A percentile compares a stretch with the other conserved stretches of the same genome.
These are phyloP conservation scores for Coregonus sp. DNA, from an alignment of 2,797 vertebrate species.

Conservation along the genomic window DNA sequence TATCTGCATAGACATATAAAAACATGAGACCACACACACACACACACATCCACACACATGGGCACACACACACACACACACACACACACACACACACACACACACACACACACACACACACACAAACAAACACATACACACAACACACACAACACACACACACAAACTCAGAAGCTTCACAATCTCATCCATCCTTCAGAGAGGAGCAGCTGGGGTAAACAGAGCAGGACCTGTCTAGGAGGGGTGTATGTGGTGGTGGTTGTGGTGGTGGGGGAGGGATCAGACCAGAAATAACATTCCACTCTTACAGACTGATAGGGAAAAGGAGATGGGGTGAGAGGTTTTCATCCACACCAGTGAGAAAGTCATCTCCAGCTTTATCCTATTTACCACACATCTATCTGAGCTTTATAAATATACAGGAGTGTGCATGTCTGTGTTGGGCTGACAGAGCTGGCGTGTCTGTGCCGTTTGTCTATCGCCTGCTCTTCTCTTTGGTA, in stretches of 20 bases:
- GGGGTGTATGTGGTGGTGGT: not conserved
- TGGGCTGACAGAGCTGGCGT: conserved; percentile 53
- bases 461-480: conserved; percentile 38
- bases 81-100: conserved; percentile 17
- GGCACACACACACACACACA: not conserved
- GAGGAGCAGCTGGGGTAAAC: conserved; percentile 38
- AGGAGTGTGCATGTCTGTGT: conserved; percentile 41
- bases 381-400: conserved; percentile 68
- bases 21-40: conserved; percentile 15
- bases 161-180: not conserved
- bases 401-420: conserved; percentile 67
- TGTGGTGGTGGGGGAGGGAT: not conserved
- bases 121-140: conserved; percentile 9
- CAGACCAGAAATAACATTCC: conserved; percentile 36
- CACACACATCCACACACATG: not conserved
- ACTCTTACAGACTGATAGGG: conserved; percentile 39
- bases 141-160: not conserved
- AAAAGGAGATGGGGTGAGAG: conserved; percentile 58
- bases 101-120: not conserved
- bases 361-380: conserved; percentile 38
- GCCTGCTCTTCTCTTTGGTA: conserved; percentile 73
- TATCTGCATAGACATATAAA: conserved; percentile 5
- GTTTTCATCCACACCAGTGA: conserved; percentile 53
- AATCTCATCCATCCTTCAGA: conserved; percentile 26
- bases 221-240: conserved; percentile 33